These are phyloP conservation scores for Andrena flavipes DNA, from an alignment of 2,888 invertebrate species.

Conservation along the genomic window DNA sequence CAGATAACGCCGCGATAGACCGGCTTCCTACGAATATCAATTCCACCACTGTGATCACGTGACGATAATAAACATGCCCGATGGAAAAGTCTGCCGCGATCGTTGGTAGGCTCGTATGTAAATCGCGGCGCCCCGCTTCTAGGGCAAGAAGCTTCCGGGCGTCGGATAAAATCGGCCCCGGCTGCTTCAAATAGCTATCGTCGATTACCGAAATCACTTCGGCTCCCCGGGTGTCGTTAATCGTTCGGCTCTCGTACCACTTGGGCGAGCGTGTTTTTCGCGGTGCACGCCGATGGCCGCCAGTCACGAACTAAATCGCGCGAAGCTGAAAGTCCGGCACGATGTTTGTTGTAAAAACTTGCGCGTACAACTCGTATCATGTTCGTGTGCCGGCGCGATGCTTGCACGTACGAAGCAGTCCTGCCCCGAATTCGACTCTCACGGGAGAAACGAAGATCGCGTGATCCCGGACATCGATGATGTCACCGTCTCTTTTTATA, in stretches of 20 bases:
- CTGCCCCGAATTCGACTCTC: neutral
- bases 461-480: conserved; percentile 14
- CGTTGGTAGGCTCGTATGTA: neutral
- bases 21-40: conserved; percentile 33
- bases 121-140: neutral
- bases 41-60: conserved; percentile 25
- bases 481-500: neutral
- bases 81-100: conserved; percentile 39
- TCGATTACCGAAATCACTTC: neutral
- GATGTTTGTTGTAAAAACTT: neutral
- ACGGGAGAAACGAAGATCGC: conserved; percentile 4
- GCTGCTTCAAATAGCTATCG: neutral
- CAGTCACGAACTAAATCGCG: conserved; percentile 18
- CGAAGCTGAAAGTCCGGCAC: conserved; percentile 40
- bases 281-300: conserved; percentile 7
- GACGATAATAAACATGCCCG: conserved; percentile 23
- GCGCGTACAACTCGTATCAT: conserved; percentile 8
- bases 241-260: conserved; percentile 2
- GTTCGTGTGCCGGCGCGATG: conserved; percentile 17
- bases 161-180: neutral
- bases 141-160: neutral
- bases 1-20: conserved; percentile 11
- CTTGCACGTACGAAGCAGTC: neutral
- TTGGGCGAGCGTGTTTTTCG: neutral
- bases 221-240: neutral